Conservation (phyloP, 2,888 invertebrate genomes). For the Thalpophila matura region DNA sequence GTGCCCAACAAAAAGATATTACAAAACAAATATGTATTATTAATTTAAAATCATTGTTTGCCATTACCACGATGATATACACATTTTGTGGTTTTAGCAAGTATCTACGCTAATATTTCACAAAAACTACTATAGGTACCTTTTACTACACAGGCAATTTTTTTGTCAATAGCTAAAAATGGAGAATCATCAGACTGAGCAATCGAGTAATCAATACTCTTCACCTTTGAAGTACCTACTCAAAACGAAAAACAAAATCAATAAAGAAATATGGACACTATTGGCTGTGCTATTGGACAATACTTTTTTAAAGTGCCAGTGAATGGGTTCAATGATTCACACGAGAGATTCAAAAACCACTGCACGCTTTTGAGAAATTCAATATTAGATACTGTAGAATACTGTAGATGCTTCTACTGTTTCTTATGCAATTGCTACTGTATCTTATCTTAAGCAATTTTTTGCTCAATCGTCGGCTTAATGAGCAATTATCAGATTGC, state of each 20-base stretch:
- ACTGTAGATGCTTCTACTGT: too few relatives aligned
- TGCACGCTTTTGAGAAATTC: too few relatives aligned
- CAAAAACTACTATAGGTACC: neutral
- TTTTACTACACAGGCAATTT: neutral
- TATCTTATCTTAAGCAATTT: conserved; percentile 7
- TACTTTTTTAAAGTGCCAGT: too few relatives aligned
- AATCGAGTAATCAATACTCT: conserved; percentile 1
- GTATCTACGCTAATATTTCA: neutral
- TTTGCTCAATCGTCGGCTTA: conserved; percentile 32
- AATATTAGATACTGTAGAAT: too few relatives aligned
- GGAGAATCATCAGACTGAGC: neutral
- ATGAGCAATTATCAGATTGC: conserved; percentile 24
- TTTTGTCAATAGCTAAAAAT: neutral
- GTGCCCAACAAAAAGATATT: neutral
- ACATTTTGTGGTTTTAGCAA: conserved; percentile 4
- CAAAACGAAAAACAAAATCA: too few relatives aligned
- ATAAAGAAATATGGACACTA: too few relatives aligned
- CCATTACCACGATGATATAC: neutral
- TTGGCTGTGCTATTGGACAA: too few relatives aligned
- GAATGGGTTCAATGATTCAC: too few relatives aligned
- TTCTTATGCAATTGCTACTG: too few relatives aligned
- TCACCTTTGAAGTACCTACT: too few relatives aligned
- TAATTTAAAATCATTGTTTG: neutral
- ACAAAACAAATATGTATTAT: neutral
- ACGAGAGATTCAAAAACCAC: too few relatives aligned